Conservation (phyloP, 2,797 vertebrate genomes). For the Danio albolineatus region DNA sequence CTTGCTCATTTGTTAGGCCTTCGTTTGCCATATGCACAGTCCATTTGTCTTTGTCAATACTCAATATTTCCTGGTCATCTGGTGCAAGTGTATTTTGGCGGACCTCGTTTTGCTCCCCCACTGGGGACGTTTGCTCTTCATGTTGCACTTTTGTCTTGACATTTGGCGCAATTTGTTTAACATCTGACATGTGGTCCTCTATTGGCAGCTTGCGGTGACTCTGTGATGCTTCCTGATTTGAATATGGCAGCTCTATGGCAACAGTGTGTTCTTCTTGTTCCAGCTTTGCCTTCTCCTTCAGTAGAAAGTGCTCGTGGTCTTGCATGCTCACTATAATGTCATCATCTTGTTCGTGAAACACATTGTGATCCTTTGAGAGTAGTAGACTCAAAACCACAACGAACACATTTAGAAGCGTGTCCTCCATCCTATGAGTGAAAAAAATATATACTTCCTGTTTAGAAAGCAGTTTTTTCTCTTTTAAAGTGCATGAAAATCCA, state of each 20-base stretch:
- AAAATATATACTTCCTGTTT: conserved; percentile 1
- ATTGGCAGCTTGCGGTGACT: conserved; percentile 29
- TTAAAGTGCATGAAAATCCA: neutral
- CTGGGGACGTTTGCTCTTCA: conserved; percentile 30
- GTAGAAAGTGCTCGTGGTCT: conserved; percentile 75
- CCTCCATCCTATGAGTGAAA: conserved; percentile 77
- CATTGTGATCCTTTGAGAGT: conserved; percentile 79
- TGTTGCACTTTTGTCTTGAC: conserved; percentile 22
- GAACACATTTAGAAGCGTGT: conserved; percentile 83
- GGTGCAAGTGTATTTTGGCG: neutral
- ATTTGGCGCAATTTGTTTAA: conserved; percentile 44
- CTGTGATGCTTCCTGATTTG: conserved; percentile 53
- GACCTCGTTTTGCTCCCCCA: conserved; percentile 26
- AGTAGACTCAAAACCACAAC: conserved; percentile 85
- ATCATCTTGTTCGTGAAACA: conserved; percentile 74
- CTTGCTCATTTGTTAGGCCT: neutral
- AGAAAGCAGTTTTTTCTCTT: neutral
- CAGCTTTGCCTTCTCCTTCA: conserved; percentile 72
- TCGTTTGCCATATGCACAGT: neutral
- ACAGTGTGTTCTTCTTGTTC: conserved; percentile 65
- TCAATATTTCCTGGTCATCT: conserved; percentile 23
- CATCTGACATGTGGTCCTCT: conserved; percentile 38
- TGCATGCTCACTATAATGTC: conserved; percentile 75
- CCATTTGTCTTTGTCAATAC: conserved; percentile 11
- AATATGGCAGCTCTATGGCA: conserved; percentile 45